Base-by-base conservation (phyloP, 2,888 invertebrate species). In the Uloborus plumipes region DNA sequence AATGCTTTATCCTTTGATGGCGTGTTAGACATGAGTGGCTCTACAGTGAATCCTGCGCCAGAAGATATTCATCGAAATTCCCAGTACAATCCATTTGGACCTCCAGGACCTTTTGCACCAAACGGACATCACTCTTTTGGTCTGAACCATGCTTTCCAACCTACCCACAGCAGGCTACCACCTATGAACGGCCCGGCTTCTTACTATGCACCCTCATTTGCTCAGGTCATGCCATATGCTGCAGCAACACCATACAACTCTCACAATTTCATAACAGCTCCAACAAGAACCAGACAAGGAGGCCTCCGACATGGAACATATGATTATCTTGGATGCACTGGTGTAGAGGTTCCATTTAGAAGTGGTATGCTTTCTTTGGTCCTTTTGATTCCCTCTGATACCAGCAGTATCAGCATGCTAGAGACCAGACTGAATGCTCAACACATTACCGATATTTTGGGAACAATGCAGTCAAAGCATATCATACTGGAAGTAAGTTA, bases 391-490 rank as follows among this genome's bases (percentile, higher is more conserved):
- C 87, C 87, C 6, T 72, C 72, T 66, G 84, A 85, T 55, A 73
- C 84, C 2, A 78, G 84, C 20, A 85, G 85, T 20, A 81, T 86
- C 53, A 85, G 74, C 22, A 64, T 85, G 51, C 65, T 87, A 55
- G 83, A 86, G 53, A 86, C 85, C 26, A 73, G 85, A 78, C 81
- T 87, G n/a, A 85, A 81, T 61, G 87, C 86, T 16, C 87, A 86
- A 66, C 79, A 86, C 50, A 81, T 87, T 2, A 83, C 72, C 13
- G 86, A 87, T 78, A 84, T 87, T n/a, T 74, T 87, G 58, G 75
- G 84, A 18, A 79, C 84, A 15, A 78, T 87, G 75, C 85, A 86
- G 51, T 77, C 85, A 2, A 85, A 80, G 67, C 64, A 85, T 26
- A 73, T 86, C 9, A 84, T 84, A 62, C 59, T 86, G 16, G 85